Percentiles rank a stretch among this genome's conserved stretches.
Evolutionary conservation across 2,888 invertebrate species (phyloP).

Genomic region (Coelopa pilipes): DNA sequence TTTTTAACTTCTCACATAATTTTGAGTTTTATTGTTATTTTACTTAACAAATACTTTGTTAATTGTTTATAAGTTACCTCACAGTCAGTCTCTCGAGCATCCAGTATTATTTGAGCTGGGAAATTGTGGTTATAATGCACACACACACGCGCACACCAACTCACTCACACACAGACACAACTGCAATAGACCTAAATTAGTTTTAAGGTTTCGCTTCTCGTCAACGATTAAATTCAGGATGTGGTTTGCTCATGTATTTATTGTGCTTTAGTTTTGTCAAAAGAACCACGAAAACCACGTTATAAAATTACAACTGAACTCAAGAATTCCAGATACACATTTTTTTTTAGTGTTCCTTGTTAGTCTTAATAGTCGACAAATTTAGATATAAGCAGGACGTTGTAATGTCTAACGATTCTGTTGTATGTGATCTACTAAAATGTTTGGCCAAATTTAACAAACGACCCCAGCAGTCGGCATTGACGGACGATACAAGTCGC

Average conservation of each 20-base stretch:
- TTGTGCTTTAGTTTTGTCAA: background rate
- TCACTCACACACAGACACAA: constrained; percentile 15
- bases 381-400: background rate
- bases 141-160: background rate
- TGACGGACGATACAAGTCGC: background rate
- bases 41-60: constrained; percentile 20
- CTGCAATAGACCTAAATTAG: background rate
- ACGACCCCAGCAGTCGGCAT: background rate
- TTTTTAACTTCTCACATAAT: background rate
- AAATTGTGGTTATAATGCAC: constrained; percentile 15
- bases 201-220: constrained; percentile 26
- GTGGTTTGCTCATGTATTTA: background rate
- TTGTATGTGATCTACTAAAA: constrained; percentile 39
- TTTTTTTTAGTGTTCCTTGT: background rate
- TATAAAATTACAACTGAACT: background rate
- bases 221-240: background rate
- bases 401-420: background rate
- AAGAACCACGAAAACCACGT: background rate
- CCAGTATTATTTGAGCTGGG: constrained; percentile 23
- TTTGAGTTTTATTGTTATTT: constrained; percentile 10
- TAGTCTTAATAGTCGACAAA: background rate
- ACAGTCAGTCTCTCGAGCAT: constrained; percentile 13
- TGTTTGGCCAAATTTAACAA: constrained; percentile 36
- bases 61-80: constrained; percentile 20
- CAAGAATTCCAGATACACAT: background rate